phyloP scores from a whole-genome alignment of 2,797 vertebrate species.

The Acestrorhynchus altus region DNA sequence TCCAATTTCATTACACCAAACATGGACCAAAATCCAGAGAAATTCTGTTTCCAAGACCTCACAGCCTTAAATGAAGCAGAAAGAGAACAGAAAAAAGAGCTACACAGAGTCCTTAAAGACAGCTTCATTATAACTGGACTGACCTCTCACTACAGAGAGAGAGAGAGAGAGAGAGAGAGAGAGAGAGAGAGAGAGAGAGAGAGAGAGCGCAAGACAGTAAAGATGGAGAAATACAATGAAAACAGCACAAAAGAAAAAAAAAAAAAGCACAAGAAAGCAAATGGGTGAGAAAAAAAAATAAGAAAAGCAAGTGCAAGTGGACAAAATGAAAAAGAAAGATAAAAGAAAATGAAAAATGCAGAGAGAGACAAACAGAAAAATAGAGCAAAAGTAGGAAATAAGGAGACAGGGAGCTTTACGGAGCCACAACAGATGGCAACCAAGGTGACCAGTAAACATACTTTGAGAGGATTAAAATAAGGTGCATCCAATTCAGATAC shows the following conservation, averaged over 20 bases:
- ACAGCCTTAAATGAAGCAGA: slow-evolving; percentile 20
- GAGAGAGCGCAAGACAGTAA: not conserved
- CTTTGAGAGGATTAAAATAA: not conserved
- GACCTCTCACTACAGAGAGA: slow-evolving; percentile 53
- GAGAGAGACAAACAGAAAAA: no score
- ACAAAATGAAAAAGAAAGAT: no score
- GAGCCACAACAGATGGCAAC: not conserved
- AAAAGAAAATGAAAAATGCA: no score
- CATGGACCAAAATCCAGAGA: not conserved
- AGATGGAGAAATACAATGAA: not conserved
- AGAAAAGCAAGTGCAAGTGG: no score
- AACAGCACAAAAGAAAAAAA: not conserved
- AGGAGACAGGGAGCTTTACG: no score
- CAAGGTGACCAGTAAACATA: not conserved
- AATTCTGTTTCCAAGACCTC: not conserved
- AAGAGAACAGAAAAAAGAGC: not conserved
- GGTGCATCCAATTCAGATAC: not conserved
- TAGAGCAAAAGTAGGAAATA: no score
- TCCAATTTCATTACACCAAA: slow-evolving; percentile 2
- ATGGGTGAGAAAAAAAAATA: no score
- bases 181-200: slow-evolving; percentile 38
- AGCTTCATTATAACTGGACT: slow-evolving; percentile 37
- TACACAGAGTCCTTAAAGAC: slow-evolving; percentile 31
- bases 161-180: slow-evolving; percentile 25
- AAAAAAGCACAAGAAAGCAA: no score